Percentiles rank a stretch among this genome's conserved stretches.
These are phyloP conservation scores for Propithecus deckenii DNA, from an alignment of 2,797 vertebrate species.

Conservation along the genomic window DNA sequence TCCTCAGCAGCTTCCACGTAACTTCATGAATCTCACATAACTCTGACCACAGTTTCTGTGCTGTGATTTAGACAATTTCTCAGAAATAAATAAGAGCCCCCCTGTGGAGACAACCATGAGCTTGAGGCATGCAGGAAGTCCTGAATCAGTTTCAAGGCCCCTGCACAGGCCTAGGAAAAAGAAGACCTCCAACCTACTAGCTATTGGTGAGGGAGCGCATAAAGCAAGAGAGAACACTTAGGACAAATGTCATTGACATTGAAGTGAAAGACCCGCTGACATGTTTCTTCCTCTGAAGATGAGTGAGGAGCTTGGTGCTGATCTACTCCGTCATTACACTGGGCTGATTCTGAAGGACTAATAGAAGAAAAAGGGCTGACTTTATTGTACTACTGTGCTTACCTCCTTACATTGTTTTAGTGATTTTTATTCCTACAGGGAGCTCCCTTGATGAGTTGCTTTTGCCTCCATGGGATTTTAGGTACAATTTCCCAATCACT, in stretches of 20 bases:
- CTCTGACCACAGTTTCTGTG: background rate
- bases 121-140: background rate
- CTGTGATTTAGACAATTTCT: constrained; percentile 34
- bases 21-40: background rate
- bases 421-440: background rate
- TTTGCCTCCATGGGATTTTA: background rate
- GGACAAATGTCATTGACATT: background rate
- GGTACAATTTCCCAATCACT: background rate
- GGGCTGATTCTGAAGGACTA: constrained; percentile 55
- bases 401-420: background rate
- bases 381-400: background rate
- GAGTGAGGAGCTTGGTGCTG: constrained; percentile 48
- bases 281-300: constrained; percentile 71
- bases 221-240: background rate
- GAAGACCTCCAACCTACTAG: background rate
- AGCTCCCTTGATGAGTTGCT: background rate
- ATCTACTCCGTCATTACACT: constrained; percentile 51
- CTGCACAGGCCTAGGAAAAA: background rate
- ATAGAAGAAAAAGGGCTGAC: constrained; percentile 17
- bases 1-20: background rate
- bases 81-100: constrained; percentile 50
- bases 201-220: background rate
- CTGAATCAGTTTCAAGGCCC: background rate
- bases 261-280: constrained; percentile 56
- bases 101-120: background rate